Percentiles rank a stretch among this genome's conserved stretches.
Evolutionary conservation across 2,113 vertebrate species (phyloP).

Genomic region (Puntigrus tetrazona): DNA sequence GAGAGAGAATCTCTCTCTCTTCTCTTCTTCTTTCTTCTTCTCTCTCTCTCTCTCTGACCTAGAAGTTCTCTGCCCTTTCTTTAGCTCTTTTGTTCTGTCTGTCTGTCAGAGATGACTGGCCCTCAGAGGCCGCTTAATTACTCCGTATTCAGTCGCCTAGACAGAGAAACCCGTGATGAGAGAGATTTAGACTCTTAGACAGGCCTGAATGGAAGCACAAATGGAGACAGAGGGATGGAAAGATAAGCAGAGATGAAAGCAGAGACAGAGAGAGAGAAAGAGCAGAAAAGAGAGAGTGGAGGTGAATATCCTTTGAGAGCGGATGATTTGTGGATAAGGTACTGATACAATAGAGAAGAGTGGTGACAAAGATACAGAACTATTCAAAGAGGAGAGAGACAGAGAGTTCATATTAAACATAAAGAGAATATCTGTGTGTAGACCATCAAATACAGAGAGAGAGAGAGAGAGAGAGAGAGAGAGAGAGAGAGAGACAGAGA

Average conservation of each 20-base stretch:
- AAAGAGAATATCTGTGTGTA: no score
- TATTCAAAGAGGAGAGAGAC: no score
- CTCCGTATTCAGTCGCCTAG: slow-evolving; percentile 49
- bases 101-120: slow-evolving; percentile 45
- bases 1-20: no score
- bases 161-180: slow-evolving; percentile 55
- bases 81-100: slow-evolving; percentile 30
- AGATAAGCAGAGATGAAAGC: slow-evolving; percentile 45
- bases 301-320: slow-evolving; percentile 5
- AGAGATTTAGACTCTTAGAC: slow-evolving; percentile 48
- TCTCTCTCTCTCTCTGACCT: slow-evolving; percentile 28
- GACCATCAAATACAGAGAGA: no score
- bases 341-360: not conserved
- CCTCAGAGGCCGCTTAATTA: no score
- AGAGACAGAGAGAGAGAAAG: not conserved
- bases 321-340: slow-evolving; percentile 9
- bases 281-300: not conserved
- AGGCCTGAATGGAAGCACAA: slow-evolving; percentile 50
- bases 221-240: slow-evolving; percentile 33
- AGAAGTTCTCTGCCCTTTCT: slow-evolving; percentile 40
- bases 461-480: no score
- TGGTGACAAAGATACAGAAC: not conserved
- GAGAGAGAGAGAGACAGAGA: no score
- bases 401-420: no score
- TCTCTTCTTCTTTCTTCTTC: no score